Evolutionary conservation across 1,140 invertebrate species (phyloP), one percentile per base, ranked within the genome.

Genomic region (Caligus rogercresseyi): DNA sequence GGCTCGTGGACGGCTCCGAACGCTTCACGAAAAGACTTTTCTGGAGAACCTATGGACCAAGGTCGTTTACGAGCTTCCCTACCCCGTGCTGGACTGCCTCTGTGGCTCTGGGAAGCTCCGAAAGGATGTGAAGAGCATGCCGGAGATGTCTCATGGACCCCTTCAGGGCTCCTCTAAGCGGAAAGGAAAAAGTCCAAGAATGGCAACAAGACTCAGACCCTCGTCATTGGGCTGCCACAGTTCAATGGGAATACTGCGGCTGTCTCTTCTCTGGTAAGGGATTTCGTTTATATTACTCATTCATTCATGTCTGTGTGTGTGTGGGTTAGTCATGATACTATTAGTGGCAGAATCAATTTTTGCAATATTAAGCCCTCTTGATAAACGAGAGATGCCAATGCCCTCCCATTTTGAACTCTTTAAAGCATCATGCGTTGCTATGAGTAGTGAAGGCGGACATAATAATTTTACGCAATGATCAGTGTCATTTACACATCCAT

Each of bases 31-130:
- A 72, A 79, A 89, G 53, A 90, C 95, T 73, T 79, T 90, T 16
- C 80, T 87, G 66, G 90, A 95, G 74, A 93, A 95, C 72, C 75
- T 96, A 62, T 96, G 92, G 92, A 93, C 90, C 31, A 94, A 95
- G 74, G 93, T 93, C 73, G 90, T 90, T 15, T 95, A 94, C 75
- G 91, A 97, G 73, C 75, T 94, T 70, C 88, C 89, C 24, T 89
- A 52, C 87, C 90, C 78, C 81, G 85, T 67, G 82, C 90, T 77
- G 80, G 85, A 69, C 83, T 80, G 78, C 66, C 73, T 73, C 55
- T 80, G 92, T 74, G 86, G 86, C 0, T 78, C 88, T 3, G 92
- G 92, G 0, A 89, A 95, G 71, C 72, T 97, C 59, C 85, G 90
- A 69, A 95, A 95, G 74, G 91, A 95, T 74, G 75, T 92, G 7